These are phyloP conservation scores for Leptura quadrifasciata DNA, from an alignment of 2,888 invertebrate species.

Conservation along the genomic window DNA sequence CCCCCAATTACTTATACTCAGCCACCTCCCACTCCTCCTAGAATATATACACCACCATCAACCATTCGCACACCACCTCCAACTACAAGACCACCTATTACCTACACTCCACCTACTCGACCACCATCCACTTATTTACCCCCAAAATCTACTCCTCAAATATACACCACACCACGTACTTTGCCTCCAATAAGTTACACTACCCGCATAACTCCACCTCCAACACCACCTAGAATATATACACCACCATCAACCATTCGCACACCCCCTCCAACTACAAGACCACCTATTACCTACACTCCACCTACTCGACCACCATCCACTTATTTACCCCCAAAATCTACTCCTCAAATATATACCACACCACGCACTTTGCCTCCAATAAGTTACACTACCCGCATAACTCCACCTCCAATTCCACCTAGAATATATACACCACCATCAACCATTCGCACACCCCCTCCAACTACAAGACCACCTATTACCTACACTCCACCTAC, in stretches of 20 bases:
- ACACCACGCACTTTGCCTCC: neutral
- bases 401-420: neutral
- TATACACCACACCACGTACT: neutral
- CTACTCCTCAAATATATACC: neutral
- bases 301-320: neutral
- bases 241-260: neutral
- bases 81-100: neutral
- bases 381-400: neutral
- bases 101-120: neutral
- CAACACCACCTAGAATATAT: neutral
- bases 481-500: neutral
- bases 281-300: no score
- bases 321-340: slow-evolving; percentile 12
- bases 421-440: neutral
- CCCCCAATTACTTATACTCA: slow-evolving; percentile 10
- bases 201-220: neutral
- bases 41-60: slow-evolving; percentile 11
- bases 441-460: neutral
- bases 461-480: neutral
- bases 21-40: slow-evolving; percentile 2
- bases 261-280: no score
- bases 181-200: neutral
- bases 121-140: slow-evolving; percentile 13
- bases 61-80: slow-evolving; percentile 5
- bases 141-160: neutral